A percentile compares a stretch with the other conserved stretches of the same genome.
Conservation (phyloP, 2,797 vertebrate species). For the Somateria mollissima region DNA sequence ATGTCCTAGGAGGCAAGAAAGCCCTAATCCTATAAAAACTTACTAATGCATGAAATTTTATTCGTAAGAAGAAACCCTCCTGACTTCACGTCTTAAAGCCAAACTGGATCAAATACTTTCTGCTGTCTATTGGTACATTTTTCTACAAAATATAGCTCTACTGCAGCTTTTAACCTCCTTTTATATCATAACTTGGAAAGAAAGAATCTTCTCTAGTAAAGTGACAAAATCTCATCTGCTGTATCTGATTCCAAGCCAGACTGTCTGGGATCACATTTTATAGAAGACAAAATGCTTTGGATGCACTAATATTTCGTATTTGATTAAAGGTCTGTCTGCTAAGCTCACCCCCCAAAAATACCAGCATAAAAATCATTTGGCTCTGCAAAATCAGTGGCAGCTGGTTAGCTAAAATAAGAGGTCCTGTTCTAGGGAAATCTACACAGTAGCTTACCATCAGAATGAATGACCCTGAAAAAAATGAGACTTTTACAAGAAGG, state of each 20-base stretch:
- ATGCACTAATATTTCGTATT: constrained; percentile 40
- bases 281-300: constrained; percentile 49
- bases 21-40: background rate
- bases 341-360: background rate
- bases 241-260: constrained; percentile 41
- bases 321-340: constrained; percentile 35
- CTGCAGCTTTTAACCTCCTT: constrained; percentile 33
- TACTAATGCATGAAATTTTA: background rate
- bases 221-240: constrained; percentile 60
- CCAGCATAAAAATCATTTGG: constrained; percentile 9
- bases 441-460: background rate
- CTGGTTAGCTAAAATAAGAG: background rate
- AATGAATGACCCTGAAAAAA: background rate
- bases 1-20: background rate
- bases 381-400: background rate
- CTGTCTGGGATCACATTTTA: constrained; percentile 37
- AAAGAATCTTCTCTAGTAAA: background rate
- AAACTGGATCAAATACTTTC: background rate
- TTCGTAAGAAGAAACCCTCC: background rate
- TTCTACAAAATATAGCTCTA: background rate
- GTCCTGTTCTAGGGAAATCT: background rate
- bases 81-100: background rate
- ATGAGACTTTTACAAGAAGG: background rate
- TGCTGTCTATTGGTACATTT: constrained; percentile 9
- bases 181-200: constrained; percentile 25